Base-by-base conservation (phyloP, 2,113 vertebrate genomes). In the Cichladusa arquata region DNA sequence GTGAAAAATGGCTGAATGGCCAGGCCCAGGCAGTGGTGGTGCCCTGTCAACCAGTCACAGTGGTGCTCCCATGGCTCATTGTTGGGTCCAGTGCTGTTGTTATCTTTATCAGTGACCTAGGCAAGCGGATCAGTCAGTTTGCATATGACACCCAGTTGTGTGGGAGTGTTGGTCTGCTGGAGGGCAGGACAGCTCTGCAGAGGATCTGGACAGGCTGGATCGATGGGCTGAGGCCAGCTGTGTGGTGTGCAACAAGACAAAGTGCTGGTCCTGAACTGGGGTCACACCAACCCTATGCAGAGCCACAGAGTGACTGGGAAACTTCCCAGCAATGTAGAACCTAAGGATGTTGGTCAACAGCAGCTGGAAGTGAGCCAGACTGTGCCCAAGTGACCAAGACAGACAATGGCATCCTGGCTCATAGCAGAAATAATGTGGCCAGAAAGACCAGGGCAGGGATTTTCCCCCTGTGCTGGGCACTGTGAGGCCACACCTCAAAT, bases 251-350 rank as follows among this genome's bases (percentile, higher is more conserved):
- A 82, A 58, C 12, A 47, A 25, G n/a, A 15, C 20, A 11, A 24
- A 15, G 9, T 25, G 22, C 25, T 0, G 6, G 5, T 56, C 28
- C 42, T 56, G 33, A 60, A 6, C 13, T 11, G 47, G 19, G 28
- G 13, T 56, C 50, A 24, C 23, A 40, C 23, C 40, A 50, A 8
- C 12, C 8, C 22, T 11, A 8, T 14, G n/a, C 25, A 67, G 17
- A 4, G 2, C 10, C 29, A 47, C 25, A 44, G 40, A 12, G 4
- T 28, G 31, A 18, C 54, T 74, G 15, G 54, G 48, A 66, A 78
- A 19, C 3, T 48, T 44, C 15, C 1, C 4, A 31, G 40, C 1
- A 1, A 25, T 0, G 1, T 3, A 38, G 42, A 48, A 50, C 17
- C 48, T 31, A 2, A 6, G 19, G 11, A 5, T 64, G 11, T 11